Evolutionary conservation across 2,113 vertebrate genomes (phyloP).

Genomic region (Callorhinus ursinus): DNA sequence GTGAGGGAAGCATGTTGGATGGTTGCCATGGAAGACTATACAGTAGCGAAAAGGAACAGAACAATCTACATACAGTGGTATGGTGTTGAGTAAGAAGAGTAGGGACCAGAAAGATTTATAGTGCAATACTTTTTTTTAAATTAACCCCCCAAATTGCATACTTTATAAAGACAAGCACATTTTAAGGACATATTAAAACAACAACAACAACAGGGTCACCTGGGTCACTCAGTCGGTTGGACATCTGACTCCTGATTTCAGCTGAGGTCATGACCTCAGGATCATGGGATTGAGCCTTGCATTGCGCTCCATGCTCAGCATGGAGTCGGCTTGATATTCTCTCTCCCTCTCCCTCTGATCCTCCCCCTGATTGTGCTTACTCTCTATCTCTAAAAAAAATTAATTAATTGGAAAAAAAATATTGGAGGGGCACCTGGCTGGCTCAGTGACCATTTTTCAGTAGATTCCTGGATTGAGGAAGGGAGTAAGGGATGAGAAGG

Average conservation of each 20-base stretch:
- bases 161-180: constrained; percentile 6
- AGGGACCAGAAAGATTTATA: background rate
- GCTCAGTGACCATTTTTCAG: background rate
- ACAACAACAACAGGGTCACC: no score
- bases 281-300: background rate
- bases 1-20: background rate
- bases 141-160: background rate
- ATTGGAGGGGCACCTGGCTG: background rate
- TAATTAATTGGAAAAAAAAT: background rate
- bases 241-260: background rate
- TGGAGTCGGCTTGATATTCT: background rate
- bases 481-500: background rate
- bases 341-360: background rate
- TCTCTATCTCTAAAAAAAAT: background rate
- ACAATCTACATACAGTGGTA: no score
- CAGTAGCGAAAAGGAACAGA: background rate
- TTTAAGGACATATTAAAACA: background rate
- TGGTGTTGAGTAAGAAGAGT: background rate
- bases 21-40: background rate
- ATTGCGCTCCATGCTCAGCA: background rate
- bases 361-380: background rate
- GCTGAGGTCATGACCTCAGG: background rate
- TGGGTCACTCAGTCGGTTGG: background rate
- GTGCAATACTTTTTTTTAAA: background rate
- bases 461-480: background rate